Evolutionary conservation across 2,797 vertebrate species (phyloP), one percentile per base, ranked within the genome.

Genomic region (Leuciscus waleckii): DNA sequence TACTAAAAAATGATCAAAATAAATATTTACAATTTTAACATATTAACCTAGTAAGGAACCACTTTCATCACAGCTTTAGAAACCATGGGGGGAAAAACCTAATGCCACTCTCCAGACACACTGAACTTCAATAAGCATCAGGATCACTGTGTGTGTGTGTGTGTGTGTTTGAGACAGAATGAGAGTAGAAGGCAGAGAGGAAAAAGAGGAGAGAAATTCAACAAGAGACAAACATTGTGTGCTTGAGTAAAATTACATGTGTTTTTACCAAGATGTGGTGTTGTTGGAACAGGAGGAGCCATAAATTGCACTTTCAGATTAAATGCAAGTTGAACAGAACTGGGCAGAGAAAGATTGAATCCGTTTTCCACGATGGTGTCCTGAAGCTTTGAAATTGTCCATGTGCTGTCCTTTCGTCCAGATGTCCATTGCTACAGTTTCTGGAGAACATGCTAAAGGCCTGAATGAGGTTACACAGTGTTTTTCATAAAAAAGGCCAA

Each of bases 1-100:
- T 95, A 95, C 93, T 94, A 92, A 93, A 93, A 96, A 95, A 93
- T 85, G 81, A 92, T 92, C 90, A 93, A 94, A 95, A 95, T 93
- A 94, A 95, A 94, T 91, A 95, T 91, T 88, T 93, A 94, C 93
- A 94, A 87, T 91, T 91, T 89, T 92, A 92, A 91, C 87, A 88
- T 90, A 91, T 89, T 92, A 92, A 91, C 87, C 85, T 91, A 94
- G 91, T 91, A 79, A 90, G 92, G 89, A 94, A 91, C 90, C 88
- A 87, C 88, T 80, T 92, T 92, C 90, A 86, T 91, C 89, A 91
- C 81, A 92, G 91, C 89, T 91, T 92, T 93, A 89, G 88, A 92
- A 91, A 92, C 35, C 88, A 92, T 92, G 84, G 80, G 79, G 78
- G 43, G 65, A 86, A 89, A 81, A 39, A 41, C 14, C 81, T 79